Evolutionary conservation across 2,888 invertebrate species (phyloP).

Genomic region (Hipparchia sbordonii): DNA sequence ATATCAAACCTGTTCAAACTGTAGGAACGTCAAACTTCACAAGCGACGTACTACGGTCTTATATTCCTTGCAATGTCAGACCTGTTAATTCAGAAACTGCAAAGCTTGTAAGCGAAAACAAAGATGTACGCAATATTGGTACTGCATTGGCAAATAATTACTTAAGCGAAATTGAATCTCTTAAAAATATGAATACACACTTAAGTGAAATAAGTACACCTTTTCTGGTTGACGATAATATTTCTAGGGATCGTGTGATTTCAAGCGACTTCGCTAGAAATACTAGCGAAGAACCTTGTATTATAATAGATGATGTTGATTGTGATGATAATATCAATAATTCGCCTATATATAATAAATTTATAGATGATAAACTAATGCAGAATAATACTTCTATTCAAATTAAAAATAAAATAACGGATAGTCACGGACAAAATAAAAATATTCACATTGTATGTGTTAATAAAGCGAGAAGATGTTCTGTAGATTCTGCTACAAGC

Average conservation of each 20-base stretch:
- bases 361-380: not conserved
- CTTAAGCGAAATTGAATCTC: not conserved
- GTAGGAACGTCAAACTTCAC: not conserved
- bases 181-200: not conserved
- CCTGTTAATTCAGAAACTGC: not conserved
- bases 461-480: constrained; percentile 8
- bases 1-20: not conserved
- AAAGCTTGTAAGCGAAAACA: not conserved
- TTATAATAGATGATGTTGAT: not conserved
- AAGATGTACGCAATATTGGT: not conserved
- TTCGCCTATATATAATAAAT: not conserved
- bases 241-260: too few species aligned
- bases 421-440: not conserved
- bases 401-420: not conserved
- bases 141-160: not conserved
- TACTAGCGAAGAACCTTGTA: not conserved
- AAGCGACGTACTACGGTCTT: not conserved
- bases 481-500: constrained; percentile 22
- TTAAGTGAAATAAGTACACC: not conserved
- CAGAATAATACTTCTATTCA: not conserved
- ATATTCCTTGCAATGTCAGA: not conserved
- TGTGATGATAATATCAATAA: not conserved
- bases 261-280: too few species aligned
- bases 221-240: not conserved
- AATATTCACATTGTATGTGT: not conserved